These are phyloP conservation scores for Ptilodon capucinus DNA, from an alignment of 2,888 invertebrate species.

Conservation along the genomic window DNA sequence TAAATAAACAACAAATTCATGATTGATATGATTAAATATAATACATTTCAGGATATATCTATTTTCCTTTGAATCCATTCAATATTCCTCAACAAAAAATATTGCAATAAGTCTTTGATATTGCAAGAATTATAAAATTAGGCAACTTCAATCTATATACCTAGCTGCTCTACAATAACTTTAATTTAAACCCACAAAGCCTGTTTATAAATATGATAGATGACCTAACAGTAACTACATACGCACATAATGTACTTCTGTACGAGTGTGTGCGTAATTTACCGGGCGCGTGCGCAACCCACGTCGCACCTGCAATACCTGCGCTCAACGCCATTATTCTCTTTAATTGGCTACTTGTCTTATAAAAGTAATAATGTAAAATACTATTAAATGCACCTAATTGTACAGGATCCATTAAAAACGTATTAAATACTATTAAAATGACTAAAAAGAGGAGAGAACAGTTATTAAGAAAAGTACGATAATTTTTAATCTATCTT, in stretches of 20 bases:
- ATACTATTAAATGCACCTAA: constrained; percentile 23
- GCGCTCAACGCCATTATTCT: constrained; percentile 40
- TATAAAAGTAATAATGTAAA: constrained; percentile 31
- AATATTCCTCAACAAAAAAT: too few relatives aligned
- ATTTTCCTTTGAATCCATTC: too few relatives aligned
- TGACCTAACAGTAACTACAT: constrained; percentile 20
- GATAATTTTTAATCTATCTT: too few relatives aligned
- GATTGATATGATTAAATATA: too few relatives aligned
- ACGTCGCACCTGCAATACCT: constrained; percentile 50
- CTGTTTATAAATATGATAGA: constrained; percentile 29
- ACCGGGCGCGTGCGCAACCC: constrained; percentile 44
- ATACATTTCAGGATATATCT: too few relatives aligned
- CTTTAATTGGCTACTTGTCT: constrained; percentile 46
- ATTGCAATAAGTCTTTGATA: too few relatives aligned
- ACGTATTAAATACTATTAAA: background rate
- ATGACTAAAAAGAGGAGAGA: too few relatives aligned
- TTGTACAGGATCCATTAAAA: background rate
- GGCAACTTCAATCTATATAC: too few relatives aligned
- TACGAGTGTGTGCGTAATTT: constrained; percentile 3
- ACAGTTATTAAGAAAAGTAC: too few relatives aligned
- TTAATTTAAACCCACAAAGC: constrained; percentile 4
- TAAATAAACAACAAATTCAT: too few relatives aligned
- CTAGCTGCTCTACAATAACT: too few relatives aligned
- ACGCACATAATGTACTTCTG: constrained; percentile 18
- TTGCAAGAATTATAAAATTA: too few relatives aligned